These are phyloP conservation scores for Invenusta paracnida DNA, from an alignment of 2,888 invertebrate genomes.

Conservation along the genomic window DNA sequence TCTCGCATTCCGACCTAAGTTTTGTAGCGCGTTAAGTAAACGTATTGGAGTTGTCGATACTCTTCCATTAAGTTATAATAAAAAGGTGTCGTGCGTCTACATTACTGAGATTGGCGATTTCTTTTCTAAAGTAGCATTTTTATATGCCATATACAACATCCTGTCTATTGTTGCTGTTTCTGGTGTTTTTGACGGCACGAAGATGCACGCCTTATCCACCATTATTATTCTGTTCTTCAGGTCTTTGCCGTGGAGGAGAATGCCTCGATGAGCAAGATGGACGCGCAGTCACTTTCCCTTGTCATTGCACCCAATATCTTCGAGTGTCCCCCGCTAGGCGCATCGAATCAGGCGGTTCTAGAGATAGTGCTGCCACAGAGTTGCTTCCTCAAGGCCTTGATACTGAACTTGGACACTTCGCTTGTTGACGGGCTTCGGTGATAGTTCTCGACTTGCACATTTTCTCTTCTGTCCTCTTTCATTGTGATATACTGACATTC, in stretches of 20 bases:
- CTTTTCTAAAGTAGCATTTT: too few relatives aligned
- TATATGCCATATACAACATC: too few relatives aligned
- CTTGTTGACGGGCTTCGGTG: background rate
- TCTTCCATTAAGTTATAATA: too few relatives aligned
- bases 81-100: too few relatives aligned
- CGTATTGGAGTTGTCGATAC: too few relatives aligned
- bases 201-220: too few relatives aligned
- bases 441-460: too few relatives aligned
- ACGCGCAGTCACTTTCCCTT: conserved; percentile 94
- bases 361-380: conserved; percentile 96
- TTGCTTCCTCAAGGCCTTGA: conserved; percentile 90
- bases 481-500: background rate
- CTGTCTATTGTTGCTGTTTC: too few relatives aligned
- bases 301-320: conserved; percentile 85
- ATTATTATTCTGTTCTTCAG: background rate
- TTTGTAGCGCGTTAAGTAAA: too few relatives aligned
- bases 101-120: too few relatives aligned
- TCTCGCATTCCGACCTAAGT: too few relatives aligned
- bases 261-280: conserved; percentile 91
- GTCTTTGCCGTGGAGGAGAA: conserved; percentile 80
- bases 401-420: conserved; percentile 69
- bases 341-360: conserved; percentile 57
- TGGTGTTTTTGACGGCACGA: too few relatives aligned
- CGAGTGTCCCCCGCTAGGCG: background rate
- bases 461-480: background rate